Conservation (phyloP, 2,113 vertebrate species). For the Ancistrus triradiatus region DNA sequence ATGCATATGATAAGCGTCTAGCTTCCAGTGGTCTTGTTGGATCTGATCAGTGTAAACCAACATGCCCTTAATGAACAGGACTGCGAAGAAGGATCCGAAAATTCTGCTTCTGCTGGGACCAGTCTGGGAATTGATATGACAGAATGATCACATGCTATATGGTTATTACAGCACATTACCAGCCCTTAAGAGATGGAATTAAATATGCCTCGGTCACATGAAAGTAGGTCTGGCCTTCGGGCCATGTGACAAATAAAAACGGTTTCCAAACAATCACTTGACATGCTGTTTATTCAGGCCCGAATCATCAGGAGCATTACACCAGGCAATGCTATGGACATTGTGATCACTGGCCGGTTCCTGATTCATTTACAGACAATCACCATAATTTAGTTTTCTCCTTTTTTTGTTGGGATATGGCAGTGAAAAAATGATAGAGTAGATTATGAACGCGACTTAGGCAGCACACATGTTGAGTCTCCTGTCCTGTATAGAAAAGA, state of each 20-base stretch:
- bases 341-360: constrained; percentile 35
- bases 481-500: constrained; percentile 40
- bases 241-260: constrained; percentile 9
- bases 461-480: constrained; percentile 24
- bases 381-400: constrained; percentile 1
- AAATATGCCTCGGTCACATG: constrained; percentile 15
- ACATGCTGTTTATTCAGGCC: constrained; percentile 33
- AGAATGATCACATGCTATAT: constrained; percentile 48
- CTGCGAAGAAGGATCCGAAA: background rate
- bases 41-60: constrained; percentile 34
- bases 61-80: constrained; percentile 18
- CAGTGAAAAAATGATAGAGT: constrained; percentile 50
- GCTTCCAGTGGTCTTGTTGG: background rate
- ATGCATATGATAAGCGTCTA: background rate
- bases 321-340: constrained; percentile 39
- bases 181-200: constrained; percentile 63
- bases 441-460: constrained; percentile 66
- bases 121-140: constrained; percentile 10
- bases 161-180: constrained; percentile 58
- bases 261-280: constrained; percentile 28
- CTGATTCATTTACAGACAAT: constrained; percentile 27
- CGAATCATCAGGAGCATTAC: constrained; percentile 39
- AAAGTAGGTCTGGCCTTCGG: constrained; percentile 31
- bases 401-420: constrained; percentile 26
- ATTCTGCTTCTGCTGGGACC: constrained; percentile 1